Evolutionary conservation across 92 coral and sea anemone species (phyloP).

Genomic region (Phenganax marumi): DNA sequence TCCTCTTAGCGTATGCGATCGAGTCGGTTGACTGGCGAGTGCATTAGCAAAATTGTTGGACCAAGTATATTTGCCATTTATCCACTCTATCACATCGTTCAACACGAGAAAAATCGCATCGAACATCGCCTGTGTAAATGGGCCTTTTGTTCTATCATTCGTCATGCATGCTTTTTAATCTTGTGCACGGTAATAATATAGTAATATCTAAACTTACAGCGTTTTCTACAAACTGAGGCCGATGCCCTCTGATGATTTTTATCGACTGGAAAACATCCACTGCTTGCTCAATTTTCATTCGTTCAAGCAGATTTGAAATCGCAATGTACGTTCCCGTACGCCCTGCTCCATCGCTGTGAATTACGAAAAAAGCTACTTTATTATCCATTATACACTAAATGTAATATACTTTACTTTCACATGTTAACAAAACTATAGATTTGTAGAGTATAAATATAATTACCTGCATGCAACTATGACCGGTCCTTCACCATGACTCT

Average conservation of each 20-base stretch:
- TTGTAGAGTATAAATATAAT: not conserved
- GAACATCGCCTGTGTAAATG: no score
- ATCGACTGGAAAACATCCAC: slow-evolving; percentile 29
- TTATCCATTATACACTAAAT: not conserved
- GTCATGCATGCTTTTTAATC: not conserved
- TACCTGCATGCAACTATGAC: slow-evolving; percentile 23
- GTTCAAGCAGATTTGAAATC: slow-evolving; percentile 25
- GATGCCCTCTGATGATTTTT: slow-evolving; percentile 20
- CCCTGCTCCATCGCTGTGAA: slow-evolving; percentile 32
- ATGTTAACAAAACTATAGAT: not conserved
- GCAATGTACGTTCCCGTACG: slow-evolving; percentile 32
- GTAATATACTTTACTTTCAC: not conserved
- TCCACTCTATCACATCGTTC: no score
- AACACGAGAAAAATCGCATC: no score
- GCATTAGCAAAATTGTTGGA: no score
- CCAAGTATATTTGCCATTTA: no score
- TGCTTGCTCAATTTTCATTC: slow-evolving; percentile 23
- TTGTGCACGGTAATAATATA: not conserved
- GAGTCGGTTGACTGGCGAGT: no score
- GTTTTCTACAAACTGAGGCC: slow-evolving; percentile 32
- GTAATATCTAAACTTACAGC: not conserved
- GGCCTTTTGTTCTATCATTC: not conserved
- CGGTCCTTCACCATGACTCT: slow-evolving; percentile 16
- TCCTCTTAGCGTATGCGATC: no score
- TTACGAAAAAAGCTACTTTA: not conserved